Base-by-base conservation (phyloP, 1,140 invertebrate species). In the Eriosoma lanigerum region DNA sequence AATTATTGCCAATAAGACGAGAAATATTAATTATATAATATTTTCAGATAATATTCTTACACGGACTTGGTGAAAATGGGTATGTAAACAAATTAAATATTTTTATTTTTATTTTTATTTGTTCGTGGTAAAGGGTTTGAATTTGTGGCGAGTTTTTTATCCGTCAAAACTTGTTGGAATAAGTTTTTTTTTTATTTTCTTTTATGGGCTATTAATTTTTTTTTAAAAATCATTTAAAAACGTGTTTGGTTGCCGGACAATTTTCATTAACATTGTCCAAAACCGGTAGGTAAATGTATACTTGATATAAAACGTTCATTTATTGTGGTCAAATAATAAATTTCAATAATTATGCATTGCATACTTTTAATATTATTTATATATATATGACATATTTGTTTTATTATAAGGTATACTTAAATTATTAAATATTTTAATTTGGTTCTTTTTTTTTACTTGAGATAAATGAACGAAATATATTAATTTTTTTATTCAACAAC, bases 1-100 rank as follows among this genome's bases (percentile, higher is more conserved):
- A n/a, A n/a, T n/a, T n/a, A n/a, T n/a, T n/a, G n/a, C n/a, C n/a
- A n/a, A n/a, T n/a, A n/a, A n/a, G n/a, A n/a, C n/a, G n/a, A n/a
- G n/a, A n/a, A n/a, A n/a, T n/a, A n/a, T n/a, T n/a, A 54, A 54
- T n/a, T 15, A 3, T 8, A 38, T 38, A 38, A 9, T 66, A 26
- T 13, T 78, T 78, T 62, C 38, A 78, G 75, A 62, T 78, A 21
- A 78, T 78, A 46, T 78, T 78, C 21, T 60, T 78, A 32, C 75
- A 78, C 21, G 75, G 75, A 26, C 75, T 78, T 17, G 75, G 75
- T 3, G 75, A 78, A 46, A 78, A 58, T 32, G 75, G 75, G 75
- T 78, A 78, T 3, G 75, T 78, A 46, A 66, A 70, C 66, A 21
- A 12, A n/a, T 2, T 3, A 12, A 26, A 64, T 32, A 64, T 3